These are phyloP conservation scores for Furcula furcula DNA, from an alignment of 2,888 invertebrate genomes.

Conservation along the genomic window DNA sequence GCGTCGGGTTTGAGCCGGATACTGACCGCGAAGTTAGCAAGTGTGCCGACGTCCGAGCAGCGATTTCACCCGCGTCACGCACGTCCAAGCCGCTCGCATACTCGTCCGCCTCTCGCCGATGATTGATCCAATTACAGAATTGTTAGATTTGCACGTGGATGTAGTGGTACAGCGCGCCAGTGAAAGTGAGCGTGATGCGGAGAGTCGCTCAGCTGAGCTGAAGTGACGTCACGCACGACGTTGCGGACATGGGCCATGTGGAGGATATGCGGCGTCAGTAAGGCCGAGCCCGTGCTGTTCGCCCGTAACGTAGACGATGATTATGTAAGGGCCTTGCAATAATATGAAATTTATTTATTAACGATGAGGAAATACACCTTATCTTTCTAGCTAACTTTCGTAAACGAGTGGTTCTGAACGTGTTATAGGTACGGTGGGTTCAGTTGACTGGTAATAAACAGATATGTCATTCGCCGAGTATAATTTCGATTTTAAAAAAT, in stretches of 20 bases:
- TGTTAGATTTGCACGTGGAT: slow-evolving; percentile 53
- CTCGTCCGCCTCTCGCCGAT: slow-evolving; percentile 44
- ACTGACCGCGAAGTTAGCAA: slow-evolving; percentile 46
- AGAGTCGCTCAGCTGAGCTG: slow-evolving; percentile 59
- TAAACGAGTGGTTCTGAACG: slow-evolving; percentile 9
- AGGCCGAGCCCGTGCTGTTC: slow-evolving; percentile 68
- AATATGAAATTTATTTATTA: slow-evolving; percentile 19
- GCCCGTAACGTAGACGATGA: slow-evolving; percentile 58
- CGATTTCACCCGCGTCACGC: slow-evolving; percentile 78
- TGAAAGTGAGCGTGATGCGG: slow-evolving; percentile 70
- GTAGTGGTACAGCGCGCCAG: slow-evolving; percentile 38
- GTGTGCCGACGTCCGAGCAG: slow-evolving; percentile 58
- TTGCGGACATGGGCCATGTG: slow-evolving; percentile 76
- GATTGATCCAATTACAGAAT: slow-evolving; percentile 59
- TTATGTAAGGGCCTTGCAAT: slow-evolving; percentile 59
- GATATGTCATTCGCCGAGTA: slow-evolving; percentile 7
- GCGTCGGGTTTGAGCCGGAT: slow-evolving; percentile 54
- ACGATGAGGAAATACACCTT: slow-evolving; percentile 27
- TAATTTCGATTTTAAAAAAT: slow-evolving; percentile 6
- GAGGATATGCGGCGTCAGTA: slow-evolving; percentile 78
- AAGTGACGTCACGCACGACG: slow-evolving; percentile 58
- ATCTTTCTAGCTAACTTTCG: slow-evolving; percentile 22
- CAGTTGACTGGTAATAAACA: background rate
- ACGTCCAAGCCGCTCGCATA: slow-evolving; percentile 56
- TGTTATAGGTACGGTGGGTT: background rate